These are phyloP conservation scores for Caerostris darwini DNA, from an alignment of 1,140 invertebrate species.

Conservation along the genomic window DNA sequence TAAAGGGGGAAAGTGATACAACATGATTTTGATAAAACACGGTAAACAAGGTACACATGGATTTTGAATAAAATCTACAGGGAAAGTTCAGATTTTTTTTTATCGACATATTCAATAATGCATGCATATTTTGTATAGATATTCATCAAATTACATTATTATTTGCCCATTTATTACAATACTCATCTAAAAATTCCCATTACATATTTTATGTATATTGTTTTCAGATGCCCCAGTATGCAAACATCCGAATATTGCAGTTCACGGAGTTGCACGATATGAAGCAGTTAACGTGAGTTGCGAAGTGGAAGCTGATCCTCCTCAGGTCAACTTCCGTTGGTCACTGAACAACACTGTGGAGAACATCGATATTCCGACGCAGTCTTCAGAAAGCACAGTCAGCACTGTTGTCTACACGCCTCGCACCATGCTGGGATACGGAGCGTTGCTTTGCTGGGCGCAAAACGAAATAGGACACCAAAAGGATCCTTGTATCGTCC, in stretches of 20 bases:
- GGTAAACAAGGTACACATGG: too few species aligned
- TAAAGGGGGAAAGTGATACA: too few species aligned
- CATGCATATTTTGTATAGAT: too few species aligned
- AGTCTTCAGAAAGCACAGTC: conserved; percentile 13
- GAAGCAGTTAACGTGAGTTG: conserved; percentile 93
- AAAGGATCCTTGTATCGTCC: conserved; percentile 90
- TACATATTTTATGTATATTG: background rate
- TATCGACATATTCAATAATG: too few species aligned
- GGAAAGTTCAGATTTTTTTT: too few species aligned
- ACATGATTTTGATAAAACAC: too few species aligned
- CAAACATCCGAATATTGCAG: conserved; percentile 86
- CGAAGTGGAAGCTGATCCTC: conserved; percentile 82
- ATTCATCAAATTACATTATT: too few species aligned
- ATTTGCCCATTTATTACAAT: too few species aligned
- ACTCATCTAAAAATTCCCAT: background rate
- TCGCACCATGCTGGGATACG: conserved; percentile 92
- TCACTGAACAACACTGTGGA: conserved; percentile 87
- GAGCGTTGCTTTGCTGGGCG: conserved; percentile 86
- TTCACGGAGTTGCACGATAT: conserved; percentile 93
- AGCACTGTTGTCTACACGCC: conserved; percentile 82
- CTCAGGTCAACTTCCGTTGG: conserved; percentile 79
- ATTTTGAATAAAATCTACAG: too few species aligned
- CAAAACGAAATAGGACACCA: conserved; percentile 86
- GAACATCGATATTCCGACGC: conserved; percentile 72
- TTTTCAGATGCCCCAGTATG: conserved; percentile 92